These are phyloP conservation scores for Zaprionus tsacasi DNA, from an alignment of 1,140 invertebrate genomes.

Conservation along the genomic window DNA sequence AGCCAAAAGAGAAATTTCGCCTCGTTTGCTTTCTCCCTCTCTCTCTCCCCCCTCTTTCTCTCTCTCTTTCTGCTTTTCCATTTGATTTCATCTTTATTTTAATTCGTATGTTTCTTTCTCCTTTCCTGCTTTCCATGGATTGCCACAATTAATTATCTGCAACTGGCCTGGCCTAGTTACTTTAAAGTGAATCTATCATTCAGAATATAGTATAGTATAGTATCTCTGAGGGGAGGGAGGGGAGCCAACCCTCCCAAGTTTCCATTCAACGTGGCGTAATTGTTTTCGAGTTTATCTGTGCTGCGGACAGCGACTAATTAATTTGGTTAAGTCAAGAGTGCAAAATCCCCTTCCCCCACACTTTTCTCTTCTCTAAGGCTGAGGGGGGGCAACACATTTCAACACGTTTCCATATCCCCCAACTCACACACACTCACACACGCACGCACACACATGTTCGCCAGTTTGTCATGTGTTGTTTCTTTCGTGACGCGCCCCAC, in stretches of 20 bases:
- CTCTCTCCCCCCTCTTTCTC: background rate
- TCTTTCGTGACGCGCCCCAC: slow-evolving; percentile 1
- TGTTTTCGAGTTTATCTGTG: slow-evolving; percentile 12
- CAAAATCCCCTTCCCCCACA: background rate
- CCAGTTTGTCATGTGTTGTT: slow-evolving; percentile 1
- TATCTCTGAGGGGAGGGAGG: too few species aligned
- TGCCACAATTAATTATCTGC: slow-evolving; percentile 22
- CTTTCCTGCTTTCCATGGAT: background rate
- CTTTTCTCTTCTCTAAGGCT: background rate
- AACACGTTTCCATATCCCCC: background rate
- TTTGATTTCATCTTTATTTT: slow-evolving; percentile 71
- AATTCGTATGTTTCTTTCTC: slow-evolving; percentile 37
- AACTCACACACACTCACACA: background rate
- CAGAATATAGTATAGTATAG: background rate
- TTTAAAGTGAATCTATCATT: slow-evolving; percentile 54
- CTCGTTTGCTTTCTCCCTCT: background rate
- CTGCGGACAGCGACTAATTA: slow-evolving; percentile 8
- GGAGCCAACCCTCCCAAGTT: background rate
- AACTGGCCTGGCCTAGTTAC: slow-evolving; percentile 40
- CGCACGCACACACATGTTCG: background rate
- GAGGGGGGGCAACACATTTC: background rate
- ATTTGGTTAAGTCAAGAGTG: slow-evolving; percentile 6
- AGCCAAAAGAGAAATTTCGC: slow-evolving; percentile 2
- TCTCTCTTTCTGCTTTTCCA: slow-evolving; percentile 30
- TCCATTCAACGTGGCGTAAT: slow-evolving; percentile 2